Conservation (phyloP, 92 coral and sea anemone genomes). For the Plumapathes pennacea region DNA sequence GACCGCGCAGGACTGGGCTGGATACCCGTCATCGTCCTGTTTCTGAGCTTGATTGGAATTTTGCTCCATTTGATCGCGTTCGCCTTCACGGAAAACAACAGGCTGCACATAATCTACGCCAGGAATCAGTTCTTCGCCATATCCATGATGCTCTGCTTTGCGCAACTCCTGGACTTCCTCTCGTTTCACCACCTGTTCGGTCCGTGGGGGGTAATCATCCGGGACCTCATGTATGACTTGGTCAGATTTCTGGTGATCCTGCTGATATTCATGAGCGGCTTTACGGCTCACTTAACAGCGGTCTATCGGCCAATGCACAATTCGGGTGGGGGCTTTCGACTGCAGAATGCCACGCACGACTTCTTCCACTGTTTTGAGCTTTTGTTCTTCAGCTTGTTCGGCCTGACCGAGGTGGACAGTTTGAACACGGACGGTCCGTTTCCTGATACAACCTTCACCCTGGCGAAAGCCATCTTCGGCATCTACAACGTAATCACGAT, state of each 20-base stretch:
- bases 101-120: slow-evolving; percentile 74
- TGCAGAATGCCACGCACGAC: slow-evolving; percentile 13
- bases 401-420: slow-evolving; percentile 63
- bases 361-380: slow-evolving; percentile 75
- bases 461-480: slow-evolving; percentile 86
- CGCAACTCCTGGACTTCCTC: slow-evolving; percentile 86
- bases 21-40: slow-evolving; percentile 86
- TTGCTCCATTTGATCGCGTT: slow-evolving; percentile 79
- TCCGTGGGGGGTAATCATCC: slow-evolving; percentile 99
- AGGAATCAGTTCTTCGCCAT: slow-evolving; percentile 90
- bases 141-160: slow-evolving; percentile 95
- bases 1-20: slow-evolving; percentile 97
- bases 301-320: slow-evolving; percentile 77
- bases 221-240: slow-evolving; percentile 96
- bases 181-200: slow-evolving; percentile 99
- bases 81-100: slow-evolving; percentile 59
- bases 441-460: slow-evolving; percentile 41
- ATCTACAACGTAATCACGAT: slow-evolving; percentile 90
- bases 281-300: slow-evolving; percentile 95
- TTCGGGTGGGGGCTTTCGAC: slow-evolving; percentile 9
- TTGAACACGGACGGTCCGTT: slow-evolving; percentile 33
- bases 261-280: slow-evolving; percentile 89
- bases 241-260: slow-evolving; percentile 91
- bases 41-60: slow-evolving; percentile 75
- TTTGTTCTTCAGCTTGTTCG: slow-evolving; percentile 90